Evolutionary conservation across 2,113 vertebrate species (phyloP).

Genomic region (Burhinus oedicnemus): DNA sequence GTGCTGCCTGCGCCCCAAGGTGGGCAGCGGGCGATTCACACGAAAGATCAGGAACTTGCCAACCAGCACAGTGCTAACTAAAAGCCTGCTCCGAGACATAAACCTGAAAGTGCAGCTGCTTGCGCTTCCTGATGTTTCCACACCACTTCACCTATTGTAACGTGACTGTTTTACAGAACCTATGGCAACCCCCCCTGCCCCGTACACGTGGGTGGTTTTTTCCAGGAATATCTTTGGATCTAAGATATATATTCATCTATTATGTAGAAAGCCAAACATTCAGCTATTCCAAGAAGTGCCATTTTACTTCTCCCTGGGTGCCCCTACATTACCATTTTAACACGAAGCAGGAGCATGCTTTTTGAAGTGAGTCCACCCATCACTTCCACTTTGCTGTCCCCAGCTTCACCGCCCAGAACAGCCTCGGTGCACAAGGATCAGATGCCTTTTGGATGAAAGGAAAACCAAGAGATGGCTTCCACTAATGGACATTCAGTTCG

Average conservation of each 20-base stretch:
- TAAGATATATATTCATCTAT: background rate
- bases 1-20: background rate
- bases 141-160: background rate
- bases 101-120: background rate
- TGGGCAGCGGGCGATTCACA: fast-evolving
- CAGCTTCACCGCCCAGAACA: background rate
- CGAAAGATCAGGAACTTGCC: background rate
- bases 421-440: fast-evolving
- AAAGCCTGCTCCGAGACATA: background rate
- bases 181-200: fast-evolving
- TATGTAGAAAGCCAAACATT: background rate
- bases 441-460: background rate
- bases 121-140: background rate
- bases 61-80: too few relatives aligned
- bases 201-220: fast-evolving
- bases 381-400: conserved; percentile 7
- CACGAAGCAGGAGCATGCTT: background rate
- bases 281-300: background rate
- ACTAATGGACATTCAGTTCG: background rate
- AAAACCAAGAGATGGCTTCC: background rate
- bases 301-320: conserved; percentile 4
- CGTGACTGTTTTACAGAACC: fast-evolving
- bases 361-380: background rate
- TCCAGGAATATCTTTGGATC: background rate
- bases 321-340: background rate